These are phyloP conservation scores for Mimachlamys varia DNA, from an alignment of 2,888 invertebrate species.

Conservation along the genomic window DNA sequence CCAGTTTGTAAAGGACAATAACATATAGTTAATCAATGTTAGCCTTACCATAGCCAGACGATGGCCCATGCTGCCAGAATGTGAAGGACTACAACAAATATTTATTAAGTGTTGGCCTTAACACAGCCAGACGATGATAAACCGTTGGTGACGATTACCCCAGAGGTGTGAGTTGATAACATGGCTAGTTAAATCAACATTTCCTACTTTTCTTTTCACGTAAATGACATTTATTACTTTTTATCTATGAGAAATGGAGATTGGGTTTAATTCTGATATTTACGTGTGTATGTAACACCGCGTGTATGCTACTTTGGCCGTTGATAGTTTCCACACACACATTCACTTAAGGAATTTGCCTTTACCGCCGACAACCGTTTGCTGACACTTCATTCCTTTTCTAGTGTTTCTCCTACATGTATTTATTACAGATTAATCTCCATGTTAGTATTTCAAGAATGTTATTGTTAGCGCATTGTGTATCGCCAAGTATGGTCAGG, in stretches of 20 bases:
- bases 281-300: background rate
- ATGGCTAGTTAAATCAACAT: conserved; percentile 13
- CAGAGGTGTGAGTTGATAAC: background rate
- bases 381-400: background rate
- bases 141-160: background rate
- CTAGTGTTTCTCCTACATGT: background rate
- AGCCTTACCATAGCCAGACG: background rate
- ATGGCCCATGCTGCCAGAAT: background rate
- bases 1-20: too few relatives aligned
- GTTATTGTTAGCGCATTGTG: background rate
- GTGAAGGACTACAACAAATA: too few relatives aligned
- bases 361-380: background rate
- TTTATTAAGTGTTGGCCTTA: background rate
- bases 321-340: background rate
- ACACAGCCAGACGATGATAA: background rate
- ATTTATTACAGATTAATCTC: background rate
- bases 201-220: conserved; percentile 12
- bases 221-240: conserved; percentile 19
- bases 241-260: conserved; percentile 3
- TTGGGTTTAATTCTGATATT: background rate
- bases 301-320: background rate
- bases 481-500: too few relatives aligned
- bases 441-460: background rate
- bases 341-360: too few relatives aligned
- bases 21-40: background rate